phyloP scores from a whole-genome alignment of 2,888 invertebrate species.

The Brachylomia viminalis region DNA sequence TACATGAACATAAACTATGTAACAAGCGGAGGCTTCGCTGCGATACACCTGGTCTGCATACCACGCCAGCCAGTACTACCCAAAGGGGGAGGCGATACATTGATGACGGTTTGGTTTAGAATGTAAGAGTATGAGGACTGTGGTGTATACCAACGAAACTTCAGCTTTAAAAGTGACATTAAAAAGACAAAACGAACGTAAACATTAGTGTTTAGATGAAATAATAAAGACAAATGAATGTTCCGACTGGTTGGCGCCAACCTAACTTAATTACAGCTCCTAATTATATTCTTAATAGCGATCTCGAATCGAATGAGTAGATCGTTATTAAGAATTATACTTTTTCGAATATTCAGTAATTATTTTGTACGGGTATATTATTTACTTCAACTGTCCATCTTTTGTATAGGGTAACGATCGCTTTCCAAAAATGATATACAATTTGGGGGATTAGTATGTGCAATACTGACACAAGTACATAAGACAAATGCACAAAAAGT shows the following conservation, averaged over 20 bases:
- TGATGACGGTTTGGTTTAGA: neutral
- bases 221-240: constrained; percentile 28
- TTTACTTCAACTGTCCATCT: neutral
- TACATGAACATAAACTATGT: constrained; percentile 40
- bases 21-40: constrained; percentile 19
- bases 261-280: neutral
- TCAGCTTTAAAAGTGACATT: constrained; percentile 26
- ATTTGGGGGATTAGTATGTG: neutral
- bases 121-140: neutral
- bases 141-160: constrained; percentile 27
- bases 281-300: too few species aligned
- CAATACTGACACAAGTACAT: constrained; percentile 13
- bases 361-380: neutral
- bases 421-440: neutral
- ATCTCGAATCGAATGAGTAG: too few species aligned
- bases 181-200: constrained; percentile 40
- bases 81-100: neutral
- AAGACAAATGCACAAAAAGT: constrained; percentile 6
- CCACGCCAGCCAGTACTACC: fast-evolving
- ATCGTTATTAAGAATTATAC: neutral
- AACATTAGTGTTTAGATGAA: constrained; percentile 22
- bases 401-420: neutral
- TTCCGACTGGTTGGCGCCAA: constrained; percentile 27
- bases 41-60: neutral
- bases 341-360: neutral